These are phyloP conservation scores for Emydoidea blandingii DNA, from an alignment of 2,797 vertebrate genomes.

Conservation along the genomic window DNA sequence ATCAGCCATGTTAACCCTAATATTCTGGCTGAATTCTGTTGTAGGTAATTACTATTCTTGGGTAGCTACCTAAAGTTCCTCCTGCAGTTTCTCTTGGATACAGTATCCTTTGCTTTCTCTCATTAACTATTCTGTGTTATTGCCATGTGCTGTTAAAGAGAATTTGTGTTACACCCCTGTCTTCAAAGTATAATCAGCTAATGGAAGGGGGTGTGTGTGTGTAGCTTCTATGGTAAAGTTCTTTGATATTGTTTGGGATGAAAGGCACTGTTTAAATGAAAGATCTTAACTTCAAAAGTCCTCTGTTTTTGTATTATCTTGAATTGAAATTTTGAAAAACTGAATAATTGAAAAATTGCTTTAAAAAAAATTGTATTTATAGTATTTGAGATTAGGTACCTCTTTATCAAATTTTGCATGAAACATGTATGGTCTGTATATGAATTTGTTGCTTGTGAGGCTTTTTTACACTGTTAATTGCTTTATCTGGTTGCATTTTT, in stretches of 20 bases:
- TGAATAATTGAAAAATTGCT: background rate
- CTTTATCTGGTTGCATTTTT: slow-evolving; percentile 24
- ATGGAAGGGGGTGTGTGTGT: background rate
- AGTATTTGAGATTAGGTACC: background rate
- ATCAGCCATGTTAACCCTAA: background rate
- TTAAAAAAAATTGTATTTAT: background rate
- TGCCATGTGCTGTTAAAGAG: background rate
- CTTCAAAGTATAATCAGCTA: background rate
- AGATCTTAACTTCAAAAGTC: background rate
- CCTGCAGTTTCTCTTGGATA: background rate
- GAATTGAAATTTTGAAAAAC: too few relatives aligned
- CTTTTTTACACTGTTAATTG: background rate
- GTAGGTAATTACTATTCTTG: background rate
- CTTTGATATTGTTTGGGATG: background rate
- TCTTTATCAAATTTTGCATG: background rate
- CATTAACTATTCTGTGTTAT: background rate
- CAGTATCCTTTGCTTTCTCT: background rate
- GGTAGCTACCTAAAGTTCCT: background rate
- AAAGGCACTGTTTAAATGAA: background rate
- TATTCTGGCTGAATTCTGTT: background rate
- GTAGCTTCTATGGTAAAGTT: background rate
- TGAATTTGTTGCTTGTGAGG: background rate
- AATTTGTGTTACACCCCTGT: background rate
- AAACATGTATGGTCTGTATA: background rate
- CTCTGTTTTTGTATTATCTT: background rate